Conservation (phyloP, 2,888 invertebrate species). For the Liposcelis brunnea region DNA sequence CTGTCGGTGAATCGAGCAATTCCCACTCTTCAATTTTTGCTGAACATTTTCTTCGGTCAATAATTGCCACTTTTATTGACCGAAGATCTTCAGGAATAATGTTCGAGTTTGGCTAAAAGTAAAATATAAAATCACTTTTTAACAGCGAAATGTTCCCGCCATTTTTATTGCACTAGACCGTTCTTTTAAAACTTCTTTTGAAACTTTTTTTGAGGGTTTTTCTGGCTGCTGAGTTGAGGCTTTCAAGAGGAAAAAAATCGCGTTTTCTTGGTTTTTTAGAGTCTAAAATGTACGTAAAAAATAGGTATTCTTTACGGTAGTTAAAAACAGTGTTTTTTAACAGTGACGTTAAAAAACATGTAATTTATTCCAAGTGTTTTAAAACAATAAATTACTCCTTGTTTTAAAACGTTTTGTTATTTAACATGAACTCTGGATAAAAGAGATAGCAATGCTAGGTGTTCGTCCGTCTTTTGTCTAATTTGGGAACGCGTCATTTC, state of each 20-base stretch:
- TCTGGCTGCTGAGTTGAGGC: too few relatives aligned
- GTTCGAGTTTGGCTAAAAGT: conserved; percentile 28
- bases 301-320: too few relatives aligned
- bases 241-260: too few relatives aligned
- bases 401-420: not conserved
- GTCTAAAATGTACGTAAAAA: too few relatives aligned
- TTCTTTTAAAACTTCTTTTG: too few relatives aligned
- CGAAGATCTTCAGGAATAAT: conserved; percentile 14
- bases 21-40: conserved; percentile 1
- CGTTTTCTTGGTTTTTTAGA: too few relatives aligned
- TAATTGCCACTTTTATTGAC: conserved; percentile 11
- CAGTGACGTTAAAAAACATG: not conserved
- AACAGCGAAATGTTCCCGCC: conserved; percentile 33
- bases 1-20: conserved; percentile 12
- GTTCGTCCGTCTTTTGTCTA: too few relatives aligned
- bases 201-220: too few relatives aligned
- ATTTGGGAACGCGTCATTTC: too few relatives aligned
- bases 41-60: conserved; percentile 4
- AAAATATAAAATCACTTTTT: conserved; percentile 32
- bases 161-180: too few relatives aligned
- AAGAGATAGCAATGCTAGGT: not conserved
- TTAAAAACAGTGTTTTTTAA: conserved; percentile 17
- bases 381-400: not conserved
- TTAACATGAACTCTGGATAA: not conserved
- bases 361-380: not conserved